These are phyloP conservation scores for Prionailurus viverrinus DNA, from an alignment of 2,113 vertebrate species.

Conservation along the genomic window DNA sequence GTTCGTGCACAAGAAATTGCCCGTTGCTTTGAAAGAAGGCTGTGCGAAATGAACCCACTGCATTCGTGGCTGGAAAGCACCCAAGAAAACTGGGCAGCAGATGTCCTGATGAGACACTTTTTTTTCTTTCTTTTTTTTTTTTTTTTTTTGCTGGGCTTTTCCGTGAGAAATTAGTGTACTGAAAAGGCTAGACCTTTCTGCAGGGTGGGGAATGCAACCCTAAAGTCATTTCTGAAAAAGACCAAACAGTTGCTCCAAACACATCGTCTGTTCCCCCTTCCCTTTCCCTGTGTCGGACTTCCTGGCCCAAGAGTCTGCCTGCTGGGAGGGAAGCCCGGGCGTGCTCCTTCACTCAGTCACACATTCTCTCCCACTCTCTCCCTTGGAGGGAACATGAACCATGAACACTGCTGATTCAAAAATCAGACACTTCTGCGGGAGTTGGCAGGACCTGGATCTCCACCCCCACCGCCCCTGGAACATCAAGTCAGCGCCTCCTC, in stretches of 20 bases:
- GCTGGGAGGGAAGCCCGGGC: slow-evolving; percentile 59
- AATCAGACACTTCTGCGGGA: slow-evolving; percentile 61
- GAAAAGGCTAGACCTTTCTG: slow-evolving; percentile 44
- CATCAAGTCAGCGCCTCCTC: background rate
- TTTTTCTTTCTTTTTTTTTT: background rate
- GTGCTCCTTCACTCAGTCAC: slow-evolving; percentile 1
- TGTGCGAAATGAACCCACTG: background rate
- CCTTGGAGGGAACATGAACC: slow-evolving; percentile 52
- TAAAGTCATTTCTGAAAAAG: slow-evolving; percentile 43
- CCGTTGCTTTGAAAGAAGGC: background rate
- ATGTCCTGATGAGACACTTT: background rate
- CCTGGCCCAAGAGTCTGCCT: slow-evolving; percentile 61
- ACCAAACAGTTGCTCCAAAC: background rate
- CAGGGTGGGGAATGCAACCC: background rate
- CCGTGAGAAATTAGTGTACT: slow-evolving; percentile 54
- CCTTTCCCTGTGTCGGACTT: background rate
- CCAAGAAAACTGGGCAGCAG: slow-evolving; percentile 68
- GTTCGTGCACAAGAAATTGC: slow-evolving; percentile 41
- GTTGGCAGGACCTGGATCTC: background rate
- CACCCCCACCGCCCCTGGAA: slow-evolving; percentile 44
- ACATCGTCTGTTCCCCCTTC: slow-evolving; percentile 29
- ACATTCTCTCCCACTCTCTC: slow-evolving; percentile 16
- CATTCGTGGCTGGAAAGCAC: slow-evolving; percentile 45
- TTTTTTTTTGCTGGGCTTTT: slow-evolving; percentile 49
- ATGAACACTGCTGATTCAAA: slow-evolving; percentile 74